Evolutionary conservation across 37 sponge, comb jelly and placozoan species (phyloP), one percentile per base, ranked within the genome.

Genomic region (Haliclona indistincta): DNA sequence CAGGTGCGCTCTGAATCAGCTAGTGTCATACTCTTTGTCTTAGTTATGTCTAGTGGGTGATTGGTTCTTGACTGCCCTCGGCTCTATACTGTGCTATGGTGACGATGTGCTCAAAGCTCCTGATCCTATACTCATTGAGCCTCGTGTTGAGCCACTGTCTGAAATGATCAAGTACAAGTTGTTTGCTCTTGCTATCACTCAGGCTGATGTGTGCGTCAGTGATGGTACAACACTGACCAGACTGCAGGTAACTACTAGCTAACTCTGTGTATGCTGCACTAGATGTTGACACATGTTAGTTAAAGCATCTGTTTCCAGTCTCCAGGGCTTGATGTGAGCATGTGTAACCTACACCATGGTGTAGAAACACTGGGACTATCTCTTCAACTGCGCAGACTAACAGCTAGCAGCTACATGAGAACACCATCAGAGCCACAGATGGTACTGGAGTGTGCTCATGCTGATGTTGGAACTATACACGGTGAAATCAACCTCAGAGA

Each of bases 101-200:
- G 91, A 90, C 54, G 74, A 28, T 1, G 28, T 71, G 1, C 13
- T 38, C 2, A 78, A 66, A 43, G 86, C 91, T 11, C 91, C 91
- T 43, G 76, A 75, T 34, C 77, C 56, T 20, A 70, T 64, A 20
- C 54, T 77, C 0, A 77, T 85, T 39, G 55, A 71, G 38, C 91
- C 91, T 0, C 43, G 42, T 8, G 82, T 81, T 0, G 91, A 90
- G 42, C 86, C 86, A 25, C 51, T 81, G 43, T 80, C 86, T 23
- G 91, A 81, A 45, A 39, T 67, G 3, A 47, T 90, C 38, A 90
- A 90, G 82, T 89, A 89, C 47, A 44, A 40, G 17, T 60, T 85
- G 7, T 81, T 90, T 53, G 32, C 45, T 25, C 54, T 90, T 7
- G 30, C 38, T 52, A 36, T 89, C 0, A 17, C 23, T 42, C 56